Percentiles rank a stretch among this genome's conserved stretches.
Evolutionary conservation across 1,140 invertebrate species (phyloP).

Genomic region (Colletes latitarsis): DNA sequence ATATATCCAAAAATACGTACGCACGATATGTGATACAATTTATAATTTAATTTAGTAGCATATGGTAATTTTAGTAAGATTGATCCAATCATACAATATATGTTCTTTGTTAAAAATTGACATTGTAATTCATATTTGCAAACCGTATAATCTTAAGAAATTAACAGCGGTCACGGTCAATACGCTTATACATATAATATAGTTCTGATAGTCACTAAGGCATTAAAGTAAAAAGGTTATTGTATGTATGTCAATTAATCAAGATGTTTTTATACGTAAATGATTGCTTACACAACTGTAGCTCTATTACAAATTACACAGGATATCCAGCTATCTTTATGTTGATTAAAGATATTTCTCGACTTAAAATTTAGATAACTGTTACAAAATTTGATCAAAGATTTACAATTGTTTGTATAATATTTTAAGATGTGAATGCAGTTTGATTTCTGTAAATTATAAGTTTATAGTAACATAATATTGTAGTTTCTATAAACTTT

Average conservation of each 20-base stretch:
- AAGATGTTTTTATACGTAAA: slow-evolving; percentile 1
- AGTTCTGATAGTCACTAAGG: background rate
- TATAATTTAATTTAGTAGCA: slow-evolving; percentile 34
- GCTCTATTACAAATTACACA: background rate
- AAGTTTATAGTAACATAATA: background rate
- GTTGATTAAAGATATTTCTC: background rate
- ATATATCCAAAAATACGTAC: slow-evolving; percentile 47
- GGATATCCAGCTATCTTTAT: background rate
- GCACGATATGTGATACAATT: slow-evolving; percentile 17
- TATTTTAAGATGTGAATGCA: background rate
- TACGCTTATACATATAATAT: background rate
- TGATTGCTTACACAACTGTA: background rate
- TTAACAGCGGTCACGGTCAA: background rate
- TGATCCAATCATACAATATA: background rate
- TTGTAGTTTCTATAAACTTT: no score
- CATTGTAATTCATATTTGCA: background rate
- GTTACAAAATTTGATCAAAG: background rate
- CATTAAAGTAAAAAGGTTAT: background rate
- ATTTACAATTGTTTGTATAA: slow-evolving; percentile 1
- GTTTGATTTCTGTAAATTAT: slow-evolving; percentile 1
- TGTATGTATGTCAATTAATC: background rate
- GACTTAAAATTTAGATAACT: background rate
- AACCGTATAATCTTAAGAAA: background rate
- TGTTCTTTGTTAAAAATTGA: background rate
- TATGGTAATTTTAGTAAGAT: background rate